These are phyloP conservation scores for Peromyscus leucopus DNA, from an alignment of 2,113 vertebrate genomes.

Conservation along the genomic window DNA sequence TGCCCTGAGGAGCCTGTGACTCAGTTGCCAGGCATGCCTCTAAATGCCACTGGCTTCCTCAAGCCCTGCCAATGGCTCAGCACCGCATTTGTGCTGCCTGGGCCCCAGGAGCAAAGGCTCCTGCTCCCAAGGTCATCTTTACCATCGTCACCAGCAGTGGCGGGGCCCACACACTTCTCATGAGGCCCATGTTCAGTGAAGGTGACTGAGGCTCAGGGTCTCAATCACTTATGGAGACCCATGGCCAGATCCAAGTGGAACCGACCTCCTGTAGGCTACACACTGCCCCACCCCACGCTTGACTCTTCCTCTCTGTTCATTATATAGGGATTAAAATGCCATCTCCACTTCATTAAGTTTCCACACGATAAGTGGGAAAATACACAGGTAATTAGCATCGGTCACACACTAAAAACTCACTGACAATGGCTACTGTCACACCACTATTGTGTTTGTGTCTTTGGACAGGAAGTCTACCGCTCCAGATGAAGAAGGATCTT, in stretches of 20 bases:
- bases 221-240: background rate
- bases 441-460: rapidly evolving
- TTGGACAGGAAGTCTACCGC: background rate
- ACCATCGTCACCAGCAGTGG: background rate
- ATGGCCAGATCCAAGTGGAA: background rate
- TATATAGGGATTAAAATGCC: background rate
- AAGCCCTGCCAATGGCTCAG: background rate
- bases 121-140: background rate
- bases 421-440: background rate
- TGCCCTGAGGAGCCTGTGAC: background rate
- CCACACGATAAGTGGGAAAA: background rate
- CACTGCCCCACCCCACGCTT: too few species aligned
- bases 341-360: background rate
- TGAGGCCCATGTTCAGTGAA: background rate
- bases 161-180: background rate
- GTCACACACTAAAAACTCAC: background rate
- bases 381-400: too few species aligned
- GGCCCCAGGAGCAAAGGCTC: background rate
- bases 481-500: conserved; percentile 79
- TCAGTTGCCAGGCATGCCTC: background rate
- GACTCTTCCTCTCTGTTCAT: background rate
- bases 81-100: rapidly evolving
- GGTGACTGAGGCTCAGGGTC: background rate
- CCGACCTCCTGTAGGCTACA: background rate
- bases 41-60: background rate